phyloP scores from a whole-genome alignment of 2,113 vertebrate species.

The Perca flavescens region DNA sequence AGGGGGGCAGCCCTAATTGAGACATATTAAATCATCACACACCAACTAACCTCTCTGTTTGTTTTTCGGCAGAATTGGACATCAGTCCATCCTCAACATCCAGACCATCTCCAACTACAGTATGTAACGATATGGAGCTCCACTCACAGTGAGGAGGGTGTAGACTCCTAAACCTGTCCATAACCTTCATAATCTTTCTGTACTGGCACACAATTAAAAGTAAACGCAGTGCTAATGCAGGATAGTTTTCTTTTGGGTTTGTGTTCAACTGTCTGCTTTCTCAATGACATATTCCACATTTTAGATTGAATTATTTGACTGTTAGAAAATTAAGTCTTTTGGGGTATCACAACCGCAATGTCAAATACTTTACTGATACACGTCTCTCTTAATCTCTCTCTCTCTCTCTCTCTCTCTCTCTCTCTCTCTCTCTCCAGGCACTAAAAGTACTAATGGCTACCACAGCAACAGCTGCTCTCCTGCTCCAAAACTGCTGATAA shows the following conservation, averaged over 20 bases:
- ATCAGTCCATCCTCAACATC: slow-evolving; percentile 81
- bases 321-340: no score
- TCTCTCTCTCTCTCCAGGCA: slow-evolving; percentile 45
- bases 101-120: slow-evolving; percentile 80
- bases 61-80: slow-evolving; percentile 75
- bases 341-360: no score
- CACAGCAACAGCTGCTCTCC: slow-evolving; percentile 72
- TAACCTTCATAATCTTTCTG: no score
- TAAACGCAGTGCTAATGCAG: neutral
- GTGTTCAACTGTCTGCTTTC: no score
- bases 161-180: neutral
- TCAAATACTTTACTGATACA: no score
- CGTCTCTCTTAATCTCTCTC: no score
- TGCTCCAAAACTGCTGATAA: slow-evolving; percentile 82
- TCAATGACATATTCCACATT: no score
- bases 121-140: slow-evolving; percentile 62
- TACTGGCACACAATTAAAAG: no score
- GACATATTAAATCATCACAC: no score
- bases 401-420: no score
- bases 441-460: slow-evolving; percentile 75
- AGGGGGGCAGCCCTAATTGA: no score
- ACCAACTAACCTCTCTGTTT: neutral
- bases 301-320: no score
- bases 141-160: neutral
- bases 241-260: neutral